Base-by-base conservation (phyloP, 92 coral and sea anemone species). In the Palythoa heliodiscus region DNA sequence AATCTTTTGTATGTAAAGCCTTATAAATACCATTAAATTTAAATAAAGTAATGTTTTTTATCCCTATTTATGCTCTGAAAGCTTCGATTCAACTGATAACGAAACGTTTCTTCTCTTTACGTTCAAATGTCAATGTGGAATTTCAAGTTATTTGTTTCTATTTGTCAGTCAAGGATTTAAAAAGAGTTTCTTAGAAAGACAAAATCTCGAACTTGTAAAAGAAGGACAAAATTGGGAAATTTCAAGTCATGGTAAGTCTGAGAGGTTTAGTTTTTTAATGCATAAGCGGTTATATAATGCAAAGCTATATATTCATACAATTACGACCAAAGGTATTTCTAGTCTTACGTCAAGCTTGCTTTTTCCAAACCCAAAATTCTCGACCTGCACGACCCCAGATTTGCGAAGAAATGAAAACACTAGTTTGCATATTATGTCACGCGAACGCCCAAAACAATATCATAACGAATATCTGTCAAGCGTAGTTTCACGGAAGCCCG, bases 361-460 rank as follows among this genome's bases (percentile, higher is more conserved):
- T 16, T 73, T 61, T 40, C 24, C 54, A 23, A 54, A 64, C 23
- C 24, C 73, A 25, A 29, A n/a, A 19, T 13, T 63, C 69, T n/a
- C 84, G 84, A 80, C 84, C 84, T n/a, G 72, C 13, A 35, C 84
- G 84, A 80, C 84, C 84, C 63, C 74, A 80, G 37, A 48, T 64
- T 66, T 66, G 24, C 54, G 11, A 52, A 52, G 58, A 43, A 20
- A 13, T 67, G 43, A 70, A 16, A 14, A 11, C 39, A 11, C 55
- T 80, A 80, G 74, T 80, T 80, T 66, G 74, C 84, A 80, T 66
- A 80, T 14, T 39, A 43, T 48, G 84, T 80, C 84, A 80, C 84
- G 84, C 84, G 84, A 80, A 67, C 23, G 38, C 22, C 29, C 17
- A 24, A 37, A 19, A 13, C 39, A 29, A 52, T 7, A 35, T 13